Evolutionary conservation across 2,888 invertebrate species (phyloP).

Genomic region (Epiblema foenella): DNA sequence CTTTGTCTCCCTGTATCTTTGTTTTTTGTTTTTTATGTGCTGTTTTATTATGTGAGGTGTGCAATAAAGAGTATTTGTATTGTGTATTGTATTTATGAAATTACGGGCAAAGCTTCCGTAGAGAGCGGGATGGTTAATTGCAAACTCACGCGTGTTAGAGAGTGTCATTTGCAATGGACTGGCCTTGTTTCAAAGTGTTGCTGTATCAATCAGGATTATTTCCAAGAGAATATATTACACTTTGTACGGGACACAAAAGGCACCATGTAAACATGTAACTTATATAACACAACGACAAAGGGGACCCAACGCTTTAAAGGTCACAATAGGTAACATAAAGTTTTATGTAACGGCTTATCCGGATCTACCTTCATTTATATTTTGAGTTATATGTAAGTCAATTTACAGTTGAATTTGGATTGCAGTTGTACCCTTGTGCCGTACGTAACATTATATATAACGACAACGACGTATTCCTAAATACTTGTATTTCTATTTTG

Average conservation of each 20-base stretch:
- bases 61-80: no score
- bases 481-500: background rate
- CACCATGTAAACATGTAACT: background rate
- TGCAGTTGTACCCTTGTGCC: background rate
- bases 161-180: no score
- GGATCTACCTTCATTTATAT: background rate
- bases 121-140: no score
- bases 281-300: background rate
- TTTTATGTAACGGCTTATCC: background rate
- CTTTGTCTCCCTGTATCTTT: no score
- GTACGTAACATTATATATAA: background rate
- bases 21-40: no score
- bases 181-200: no score
- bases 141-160: no score
- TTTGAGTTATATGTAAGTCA: background rate
- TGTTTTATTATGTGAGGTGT: no score
- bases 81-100: no score
- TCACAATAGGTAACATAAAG: background rate
- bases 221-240: background rate
- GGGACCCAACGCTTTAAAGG: background rate
- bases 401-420: background rate
- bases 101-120: no score
- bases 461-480: background rate
- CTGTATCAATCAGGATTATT: background rate
- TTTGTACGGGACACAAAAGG: background rate